Conservation (phyloP, 2,797 vertebrate genomes). For the Urophycis tenuis region DNA sequence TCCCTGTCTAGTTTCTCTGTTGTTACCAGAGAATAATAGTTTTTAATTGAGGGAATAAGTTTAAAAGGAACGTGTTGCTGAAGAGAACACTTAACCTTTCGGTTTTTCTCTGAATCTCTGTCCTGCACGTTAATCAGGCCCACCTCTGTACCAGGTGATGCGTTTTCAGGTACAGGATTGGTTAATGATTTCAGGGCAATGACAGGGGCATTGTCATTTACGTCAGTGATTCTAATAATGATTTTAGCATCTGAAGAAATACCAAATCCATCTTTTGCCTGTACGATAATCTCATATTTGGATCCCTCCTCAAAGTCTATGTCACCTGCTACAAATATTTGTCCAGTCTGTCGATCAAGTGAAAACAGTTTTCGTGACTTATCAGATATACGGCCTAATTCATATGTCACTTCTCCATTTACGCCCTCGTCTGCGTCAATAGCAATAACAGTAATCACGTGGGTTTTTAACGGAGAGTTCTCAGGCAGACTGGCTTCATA, state of each 20-base stretch:
- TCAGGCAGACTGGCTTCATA: slow-evolving; percentile 51
- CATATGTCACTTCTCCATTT: slow-evolving; percentile 43
- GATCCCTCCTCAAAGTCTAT: slow-evolving; percentile 70
- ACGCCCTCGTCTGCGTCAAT: slow-evolving; percentile 48
- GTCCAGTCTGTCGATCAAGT: slow-evolving; percentile 36
- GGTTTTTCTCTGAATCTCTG: slow-evolving; percentile 68
- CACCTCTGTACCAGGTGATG: slow-evolving; percentile 68
- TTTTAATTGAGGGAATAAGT: slow-evolving; percentile 68
- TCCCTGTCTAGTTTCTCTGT: slow-evolving; percentile 60
- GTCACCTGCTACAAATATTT: slow-evolving; percentile 28
- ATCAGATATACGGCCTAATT: slow-evolving; percentile 33
- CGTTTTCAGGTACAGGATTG: slow-evolving; percentile 62
- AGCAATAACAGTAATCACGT: slow-evolving; percentile 48
- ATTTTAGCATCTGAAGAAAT: slow-evolving; percentile 70
- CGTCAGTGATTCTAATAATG: slow-evolving; percentile 67
- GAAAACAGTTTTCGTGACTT: background rate
- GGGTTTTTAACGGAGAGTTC: slow-evolving; percentile 36
- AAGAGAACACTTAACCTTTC: slow-evolving; percentile 65
- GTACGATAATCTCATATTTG: slow-evolving; percentile 70
- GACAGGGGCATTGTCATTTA: slow-evolving; percentile 75
- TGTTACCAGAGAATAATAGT: slow-evolving; percentile 72
- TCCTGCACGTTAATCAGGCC: slow-evolving; percentile 74
- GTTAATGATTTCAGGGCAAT: slow-evolving; percentile 67
- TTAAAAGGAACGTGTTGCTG: slow-evolving; percentile 65
- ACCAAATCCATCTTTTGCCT: slow-evolving; percentile 72